Base-by-base conservation (phyloP, 2,113 vertebrate genomes). In the Eolophus roseicapilla region DNA sequence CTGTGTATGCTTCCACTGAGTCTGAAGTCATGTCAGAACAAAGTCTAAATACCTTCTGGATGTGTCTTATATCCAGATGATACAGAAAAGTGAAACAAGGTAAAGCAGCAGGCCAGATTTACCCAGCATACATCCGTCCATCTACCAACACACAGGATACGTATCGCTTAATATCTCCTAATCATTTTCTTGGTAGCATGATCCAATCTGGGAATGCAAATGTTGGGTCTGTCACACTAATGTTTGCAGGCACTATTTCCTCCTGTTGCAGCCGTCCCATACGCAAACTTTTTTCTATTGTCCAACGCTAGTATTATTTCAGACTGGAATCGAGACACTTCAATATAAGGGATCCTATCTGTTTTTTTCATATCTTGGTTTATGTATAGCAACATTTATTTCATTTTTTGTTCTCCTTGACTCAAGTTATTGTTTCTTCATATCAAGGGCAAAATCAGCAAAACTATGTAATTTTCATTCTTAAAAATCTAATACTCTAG, bases 41-140 rank as follows among this genome's bases (percentile, higher is more conserved):
- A 85, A 55, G 21, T 39, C 63, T n/a, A 33, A 76, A 28, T 14
- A 24, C 4, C 33, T 73, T 44, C 11, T 39, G 68, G 27, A 28
- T 9, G n/a, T 16, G 19, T 14, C 28, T 57, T 68, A 11, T 35
- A 31, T 17, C 43, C 27, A 37, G 46, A 41, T 35, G 17, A 46
- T 7, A 55, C 28, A 85, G 60, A 77, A 46, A 82, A 79, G 8
- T 27, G 24, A 49, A 81, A 35, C 24, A 57, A 82, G 18, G 28
- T 49, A 44, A 87, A 93, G 44, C 27, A 76, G 39, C 13, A 44
- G 24, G 49, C 6, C 10, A 50, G 10, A 37, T 59, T 52, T 46
- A 88, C 19, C 11, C 60, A 83, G n/a, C 57, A 31, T 7, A 43
- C 0, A 0, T n/a, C 13, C 21, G 44, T 1, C 6, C 11, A 12